Percentiles rank a stretch among this genome's conserved stretches.
Evolutionary conservation across 2,113 vertebrate species (phyloP).

Genomic region (Cynoglossus semilaevis): DNA sequence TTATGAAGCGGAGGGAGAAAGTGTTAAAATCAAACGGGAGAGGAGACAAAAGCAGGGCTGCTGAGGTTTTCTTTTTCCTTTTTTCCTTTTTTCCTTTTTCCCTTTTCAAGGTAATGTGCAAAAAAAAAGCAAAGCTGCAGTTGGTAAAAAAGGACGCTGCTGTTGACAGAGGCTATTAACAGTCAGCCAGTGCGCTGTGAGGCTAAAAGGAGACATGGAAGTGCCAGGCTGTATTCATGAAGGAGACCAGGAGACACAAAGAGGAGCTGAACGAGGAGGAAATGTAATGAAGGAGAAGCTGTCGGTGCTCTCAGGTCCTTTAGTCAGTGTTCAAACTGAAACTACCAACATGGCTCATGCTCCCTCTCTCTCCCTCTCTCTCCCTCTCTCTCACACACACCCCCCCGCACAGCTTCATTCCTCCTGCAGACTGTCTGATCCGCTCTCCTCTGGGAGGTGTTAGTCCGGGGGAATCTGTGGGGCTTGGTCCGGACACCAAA

Average conservation of each 20-base stretch:
- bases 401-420: conserved; percentile 26
- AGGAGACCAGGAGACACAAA: conserved; percentile 51
- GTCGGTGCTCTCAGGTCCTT: conserved; percentile 31
- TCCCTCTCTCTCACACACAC: conserved; percentile 20
- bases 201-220: conserved; percentile 44
- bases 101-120: conserved; percentile 45
- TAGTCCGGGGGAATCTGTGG: conserved; percentile 57
- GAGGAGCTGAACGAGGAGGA: conserved; percentile 31
- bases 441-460: conserved; percentile 59
- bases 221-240: conserved; percentile 38
- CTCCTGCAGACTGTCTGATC: conserved; percentile 64
- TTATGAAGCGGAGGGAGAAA: conserved; percentile 48
- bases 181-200: conserved; percentile 32
- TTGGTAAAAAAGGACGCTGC: conserved; percentile 36
- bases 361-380: background rate
- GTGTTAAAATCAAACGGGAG: conserved; percentile 68
- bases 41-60: conserved; percentile 55
- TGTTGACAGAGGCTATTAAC: conserved; percentile 59
- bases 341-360: conserved; percentile 26
- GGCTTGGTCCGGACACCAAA: conserved; percentile 57
- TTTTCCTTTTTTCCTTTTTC: conserved; percentile 46
- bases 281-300: conserved; percentile 34
- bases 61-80: conserved; percentile 51
- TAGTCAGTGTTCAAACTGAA: conserved; percentile 30
- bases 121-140: conserved; percentile 8